Evolutionary conservation across 1,140 invertebrate species (phyloP).

Genomic region (Frieseomelitta varia): DNA sequence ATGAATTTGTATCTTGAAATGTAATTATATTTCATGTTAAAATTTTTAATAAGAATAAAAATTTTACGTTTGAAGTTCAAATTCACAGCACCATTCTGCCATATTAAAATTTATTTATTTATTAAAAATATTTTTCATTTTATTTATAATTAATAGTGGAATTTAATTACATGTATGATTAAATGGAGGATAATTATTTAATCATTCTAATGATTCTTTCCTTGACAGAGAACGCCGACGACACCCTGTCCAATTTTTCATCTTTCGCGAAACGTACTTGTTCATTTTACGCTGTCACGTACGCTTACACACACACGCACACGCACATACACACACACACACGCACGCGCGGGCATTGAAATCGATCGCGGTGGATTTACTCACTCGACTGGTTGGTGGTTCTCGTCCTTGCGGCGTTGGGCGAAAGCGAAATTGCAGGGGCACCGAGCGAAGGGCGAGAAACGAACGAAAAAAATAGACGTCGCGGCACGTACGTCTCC

Average conservation of each 20-base stretch:
- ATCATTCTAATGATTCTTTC: too few species aligned
- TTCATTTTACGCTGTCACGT: background rate
- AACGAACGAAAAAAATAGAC: slow-evolving; percentile 45
- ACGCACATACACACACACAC: background rate
- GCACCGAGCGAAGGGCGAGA: slow-evolving; percentile 17
- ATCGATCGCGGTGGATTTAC: slow-evolving; percentile 45
- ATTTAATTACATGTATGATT: too few species aligned
- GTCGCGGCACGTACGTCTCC: slow-evolving; percentile 59
- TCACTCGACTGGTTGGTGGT: slow-evolving; percentile 25
- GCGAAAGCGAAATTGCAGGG: slow-evolving; percentile 49
- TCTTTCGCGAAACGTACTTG: background rate
- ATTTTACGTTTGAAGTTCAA: too few species aligned
- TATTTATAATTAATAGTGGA: too few species aligned
- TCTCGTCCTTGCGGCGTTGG: slow-evolving; percentile 23
- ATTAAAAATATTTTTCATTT: too few species aligned
- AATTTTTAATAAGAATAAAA: too few species aligned
- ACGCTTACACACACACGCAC: too few species aligned
- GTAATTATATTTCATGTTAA: too few species aligned
- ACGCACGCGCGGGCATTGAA: background rate
- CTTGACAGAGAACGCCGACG: background rate
- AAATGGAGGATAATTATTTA: too few species aligned
- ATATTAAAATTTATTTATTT: too few species aligned
- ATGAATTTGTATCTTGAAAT: too few species aligned
- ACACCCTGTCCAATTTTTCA: background rate
- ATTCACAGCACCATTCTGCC: too few species aligned